These are phyloP conservation scores for Colistium nudipinnis DNA, from an alignment of 2,113 vertebrate genomes.

Conservation along the genomic window DNA sequence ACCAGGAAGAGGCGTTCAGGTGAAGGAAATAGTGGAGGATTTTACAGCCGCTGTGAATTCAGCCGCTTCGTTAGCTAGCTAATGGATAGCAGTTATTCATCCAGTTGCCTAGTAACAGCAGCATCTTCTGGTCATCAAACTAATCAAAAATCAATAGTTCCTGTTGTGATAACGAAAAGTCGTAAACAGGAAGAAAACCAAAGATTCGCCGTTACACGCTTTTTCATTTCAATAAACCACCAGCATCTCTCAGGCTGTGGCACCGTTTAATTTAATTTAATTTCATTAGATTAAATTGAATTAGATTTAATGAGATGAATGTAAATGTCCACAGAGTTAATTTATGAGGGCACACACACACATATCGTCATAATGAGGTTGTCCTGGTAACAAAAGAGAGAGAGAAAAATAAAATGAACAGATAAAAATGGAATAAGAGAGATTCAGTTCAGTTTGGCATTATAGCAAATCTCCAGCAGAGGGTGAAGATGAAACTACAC, in stretches of 20 bases:
- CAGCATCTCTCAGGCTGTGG: no score
- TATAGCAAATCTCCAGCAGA: not conserved
- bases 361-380: not conserved
- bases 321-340: conserved; percentile 26
- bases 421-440: not conserved
- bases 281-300: conserved; percentile 25
- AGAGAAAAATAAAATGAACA: not conserved
- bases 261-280: no score
- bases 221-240: not conserved
- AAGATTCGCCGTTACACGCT: not conserved
- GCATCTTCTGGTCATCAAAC: conserved; percentile 22
- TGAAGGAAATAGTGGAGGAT: no score
- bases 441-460: not conserved
- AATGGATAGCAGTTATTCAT: conserved; percentile 4
- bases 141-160: conserved; percentile 41
- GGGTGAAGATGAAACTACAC: no score
- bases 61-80: not conserved
- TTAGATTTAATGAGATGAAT: no score
- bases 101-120: conserved; percentile 45
- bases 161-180: not conserved
- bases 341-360: conserved; percentile 10
- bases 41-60: not conserved
- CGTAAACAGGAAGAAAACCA: not conserved
- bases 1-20: no score
- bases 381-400: not conserved